Conservation (phyloP, 2,113 vertebrate species). For the Ahaetulla prasina region DNA sequence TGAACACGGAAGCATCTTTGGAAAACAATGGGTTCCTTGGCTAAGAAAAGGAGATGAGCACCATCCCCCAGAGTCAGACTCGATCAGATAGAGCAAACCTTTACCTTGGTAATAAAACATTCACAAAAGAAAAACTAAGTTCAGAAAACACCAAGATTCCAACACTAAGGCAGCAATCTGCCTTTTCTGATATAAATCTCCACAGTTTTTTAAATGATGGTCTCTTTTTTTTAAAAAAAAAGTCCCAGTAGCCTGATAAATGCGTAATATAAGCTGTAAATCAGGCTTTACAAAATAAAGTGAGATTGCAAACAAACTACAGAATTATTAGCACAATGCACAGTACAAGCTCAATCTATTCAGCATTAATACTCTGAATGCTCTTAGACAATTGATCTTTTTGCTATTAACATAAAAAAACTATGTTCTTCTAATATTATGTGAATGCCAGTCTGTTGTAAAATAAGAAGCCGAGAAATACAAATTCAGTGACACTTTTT, state of each 20-base stretch:
- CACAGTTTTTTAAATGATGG: neutral
- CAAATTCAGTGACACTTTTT: neutral
- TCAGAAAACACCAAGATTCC: neutral
- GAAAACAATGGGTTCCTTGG: neutral
- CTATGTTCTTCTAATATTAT: neutral
- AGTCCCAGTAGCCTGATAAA: neutral
- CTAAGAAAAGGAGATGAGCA: neutral
- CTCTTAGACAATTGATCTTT: neutral
- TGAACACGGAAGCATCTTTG: neutral
- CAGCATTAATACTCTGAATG: neutral
- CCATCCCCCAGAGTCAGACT: neutral
- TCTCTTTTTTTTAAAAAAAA: neutral
- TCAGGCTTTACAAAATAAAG: neutral
- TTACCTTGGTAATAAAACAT: neutral
- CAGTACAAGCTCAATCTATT: neutral
- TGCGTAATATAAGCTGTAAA: neutral
- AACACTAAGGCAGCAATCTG: neutral
- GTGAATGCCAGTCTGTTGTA: neutral
- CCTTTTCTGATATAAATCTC: neutral
- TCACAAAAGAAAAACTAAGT: neutral
- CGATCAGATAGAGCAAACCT: neutral
- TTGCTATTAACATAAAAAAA: neutral
- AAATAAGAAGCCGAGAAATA: neutral
- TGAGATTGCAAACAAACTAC: neutral
- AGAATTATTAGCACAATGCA: neutral